Evolutionary conservation across 1,140 invertebrate genomes (phyloP), one percentile per base, ranked within the genome.

Genomic region (Scaptomyza montana): DNA sequence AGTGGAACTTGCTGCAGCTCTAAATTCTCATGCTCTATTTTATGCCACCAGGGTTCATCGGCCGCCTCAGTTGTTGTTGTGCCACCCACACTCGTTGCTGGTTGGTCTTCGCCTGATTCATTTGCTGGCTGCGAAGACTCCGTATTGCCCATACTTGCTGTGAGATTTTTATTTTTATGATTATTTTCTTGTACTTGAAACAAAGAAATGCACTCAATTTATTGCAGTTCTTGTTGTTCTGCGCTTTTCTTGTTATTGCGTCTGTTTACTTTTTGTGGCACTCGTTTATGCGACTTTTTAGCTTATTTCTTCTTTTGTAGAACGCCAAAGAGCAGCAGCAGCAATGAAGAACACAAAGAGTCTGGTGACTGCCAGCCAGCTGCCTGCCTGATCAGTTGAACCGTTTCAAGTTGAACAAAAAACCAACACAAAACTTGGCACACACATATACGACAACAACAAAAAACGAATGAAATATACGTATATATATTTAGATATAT

Each of bases 1-100:
- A 7, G 39, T 21, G 72, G 65, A 50, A 67, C 63, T 46, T 80
- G 78, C 47, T 90, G 74, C 55, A 92, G 53, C 55, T 89, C 55
- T 21, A 92, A 75, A 76, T 91, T 86, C 45, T 89, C 79, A 50
- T 92, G 90, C 49, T 92, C 91, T 13, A 92, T 84, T 46, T 84
- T 71, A 49, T 79, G 75, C 91, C 91, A 92, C 89, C 91, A 92
- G 21, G 90, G 82, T 71, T 92, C 80, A 33, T 62, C 71, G 10
- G 41, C 28, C 9, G 30, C 16, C 8, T 64, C 49, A 41, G 47
- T 47, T 41, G 41, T 25, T 19, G 61, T 45, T 50, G 39, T 45
- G 56, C 50, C 39, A 43, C 39, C 25, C 50, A 51, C 9, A 63
- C 51, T 55, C 49, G 71, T 28, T 25, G 54, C 49, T 53, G 78